Evolutionary conservation across 2,797 vertebrate genomes (phyloP).

Genomic region (Staurois parvus): DNA sequence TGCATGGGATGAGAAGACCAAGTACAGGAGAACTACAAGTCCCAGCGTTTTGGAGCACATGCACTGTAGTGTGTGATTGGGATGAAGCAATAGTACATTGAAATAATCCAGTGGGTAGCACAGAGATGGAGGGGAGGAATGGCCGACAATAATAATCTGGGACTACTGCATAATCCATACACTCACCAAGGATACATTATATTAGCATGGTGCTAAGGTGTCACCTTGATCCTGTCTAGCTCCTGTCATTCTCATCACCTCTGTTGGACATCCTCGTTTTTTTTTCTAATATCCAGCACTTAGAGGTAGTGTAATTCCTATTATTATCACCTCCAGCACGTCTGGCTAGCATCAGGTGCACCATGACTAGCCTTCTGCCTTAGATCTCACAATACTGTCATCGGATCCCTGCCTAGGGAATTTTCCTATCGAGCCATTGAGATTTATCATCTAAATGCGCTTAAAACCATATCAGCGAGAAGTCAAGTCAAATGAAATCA

Average conservation of each 20-base stretch:
- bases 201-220: too few species aligned
- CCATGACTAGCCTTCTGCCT: background rate
- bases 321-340: background rate
- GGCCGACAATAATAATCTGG: background rate
- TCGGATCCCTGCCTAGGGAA: constrained; percentile 64
- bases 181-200: background rate
- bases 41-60: background rate
- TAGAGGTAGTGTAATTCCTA: background rate
- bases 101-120: background rate
- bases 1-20: too few species aligned
- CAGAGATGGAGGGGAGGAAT: background rate
- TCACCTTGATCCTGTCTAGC: too few species aligned
- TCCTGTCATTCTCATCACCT: too few species aligned
- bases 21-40: background rate
- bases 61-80: too few species aligned
- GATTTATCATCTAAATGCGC: constrained; percentile 72
- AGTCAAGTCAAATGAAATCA: constrained; percentile 74
- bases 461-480: constrained; percentile 72
- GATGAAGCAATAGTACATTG: background rate
- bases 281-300: too few species aligned
- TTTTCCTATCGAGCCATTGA: constrained; percentile 67
- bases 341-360: constrained; percentile 15
- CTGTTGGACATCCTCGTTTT: too few species aligned
- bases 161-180: background rate
- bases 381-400: constrained; percentile 47